Base-by-base conservation (phyloP, 2,888 invertebrate genomes). In the Bembecia ichneumoniformis region DNA sequence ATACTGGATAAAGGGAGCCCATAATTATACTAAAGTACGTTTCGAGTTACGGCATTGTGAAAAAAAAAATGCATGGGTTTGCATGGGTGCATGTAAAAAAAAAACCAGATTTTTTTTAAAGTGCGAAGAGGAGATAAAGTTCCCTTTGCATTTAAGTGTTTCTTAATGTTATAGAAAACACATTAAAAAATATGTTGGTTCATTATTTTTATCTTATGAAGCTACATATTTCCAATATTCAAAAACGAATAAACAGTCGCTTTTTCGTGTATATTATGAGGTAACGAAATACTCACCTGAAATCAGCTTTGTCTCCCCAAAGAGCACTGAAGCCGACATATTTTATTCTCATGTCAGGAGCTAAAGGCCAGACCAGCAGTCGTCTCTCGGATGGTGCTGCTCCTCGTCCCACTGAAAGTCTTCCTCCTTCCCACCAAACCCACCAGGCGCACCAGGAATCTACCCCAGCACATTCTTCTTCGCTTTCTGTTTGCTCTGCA, bases 371-470 rank as follows among this genome's bases (percentile, higher is more conserved):
- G 3, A 89, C 89, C 4, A 91, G 72, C 9, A 91, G 74, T 3
- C 90, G 79, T 16, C 89, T 72, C 56, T 89, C 89, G 0, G 88
- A 78, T 0, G 90, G 88, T 0, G 82, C 76, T 0, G 90, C 88
- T 0, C 91, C 91, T 3, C 81, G 71, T 0, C 91, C 91, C 11
- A 91, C 89, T 0, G 88, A 80, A 13, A 91, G 70, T 9, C 83
- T 71, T 0, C 89, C 90, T 0, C 89, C 88, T 52, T 90, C 91
- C 91, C 91, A 91, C 71, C 89, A 89, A n/a, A 91, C 84, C 91
- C 91, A 91, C 82, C 90, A 91, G 0, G 91, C 90, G 52, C 89
- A 88, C 87, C 90, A 91, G 0, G 88, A 78, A 34, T 68, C 71
- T 53, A 87, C 58, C 0, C 77, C 71, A 0, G 77, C 62, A 20